A percentile compares a stretch with the other conserved stretches of the same genome.
phyloP scores from a whole-genome alignment of 2,888 invertebrate species.

The Limnephilus marmoratus region DNA sequence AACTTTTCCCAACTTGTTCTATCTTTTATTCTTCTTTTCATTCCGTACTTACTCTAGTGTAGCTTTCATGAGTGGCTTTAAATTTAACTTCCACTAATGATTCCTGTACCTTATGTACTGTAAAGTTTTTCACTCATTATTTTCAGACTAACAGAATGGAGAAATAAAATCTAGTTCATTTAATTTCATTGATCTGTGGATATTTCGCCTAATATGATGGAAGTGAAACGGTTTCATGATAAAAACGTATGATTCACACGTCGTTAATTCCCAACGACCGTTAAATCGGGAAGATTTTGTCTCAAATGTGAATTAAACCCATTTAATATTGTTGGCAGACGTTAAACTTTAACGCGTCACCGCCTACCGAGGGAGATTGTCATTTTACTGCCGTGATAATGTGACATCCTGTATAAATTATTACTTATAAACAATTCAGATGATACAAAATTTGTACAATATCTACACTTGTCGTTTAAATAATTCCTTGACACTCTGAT shows the following conservation, averaged over 20 bases:
- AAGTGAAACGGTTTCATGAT: background rate
- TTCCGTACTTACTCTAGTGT: too few species aligned
- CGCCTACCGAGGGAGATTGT: background rate
- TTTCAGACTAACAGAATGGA: too few species aligned
- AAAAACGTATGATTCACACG: background rate
- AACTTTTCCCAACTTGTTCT: too few species aligned
- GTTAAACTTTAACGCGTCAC: slow-evolving; percentile 13
- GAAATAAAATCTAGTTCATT: background rate
- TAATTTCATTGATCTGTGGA: background rate
- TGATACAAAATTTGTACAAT: background rate
- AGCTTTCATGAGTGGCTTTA: too few species aligned
- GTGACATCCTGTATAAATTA: background rate
- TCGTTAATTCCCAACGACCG: slow-evolving; percentile 29
- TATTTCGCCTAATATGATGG: background rate
- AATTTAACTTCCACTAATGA: too few species aligned
- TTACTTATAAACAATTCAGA: background rate
- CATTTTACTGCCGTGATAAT: background rate
- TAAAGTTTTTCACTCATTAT: too few species aligned
- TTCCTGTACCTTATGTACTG: too few species aligned
- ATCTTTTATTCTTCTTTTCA: too few species aligned
- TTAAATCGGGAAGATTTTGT: background rate
- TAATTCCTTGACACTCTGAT: background rate
- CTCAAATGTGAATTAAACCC: background rate
- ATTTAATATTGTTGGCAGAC: background rate
- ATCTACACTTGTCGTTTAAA: background rate